Percentiles rank a stretch among this genome's conserved stretches.
Evolutionary conservation across 2,888 invertebrate genomes (phyloP).

Genomic region (Heliconius erato): DNA sequence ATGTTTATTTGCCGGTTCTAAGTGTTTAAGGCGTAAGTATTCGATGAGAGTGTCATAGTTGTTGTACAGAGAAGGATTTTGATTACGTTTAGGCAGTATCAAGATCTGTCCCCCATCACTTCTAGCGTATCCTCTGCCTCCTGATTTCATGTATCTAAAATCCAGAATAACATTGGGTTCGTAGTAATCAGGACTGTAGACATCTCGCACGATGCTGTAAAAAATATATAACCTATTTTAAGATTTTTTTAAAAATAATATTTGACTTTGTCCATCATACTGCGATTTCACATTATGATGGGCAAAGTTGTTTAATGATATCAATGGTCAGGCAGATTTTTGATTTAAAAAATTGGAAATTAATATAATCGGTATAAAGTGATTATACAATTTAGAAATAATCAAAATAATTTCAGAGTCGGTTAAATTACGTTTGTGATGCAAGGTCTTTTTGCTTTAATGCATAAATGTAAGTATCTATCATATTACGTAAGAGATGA

Average conservation of each 20-base stretch:
- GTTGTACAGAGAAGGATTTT: constrained; percentile 60
- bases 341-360: neutral
- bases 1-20: constrained; percentile 57
- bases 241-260: neutral
- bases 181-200: constrained; percentile 73
- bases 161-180: constrained; percentile 74
- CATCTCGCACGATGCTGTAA: constrained; percentile 69
- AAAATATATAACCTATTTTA: neutral
- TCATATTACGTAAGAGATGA: neutral
- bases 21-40: constrained; percentile 64
- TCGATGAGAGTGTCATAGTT: constrained; percentile 75
- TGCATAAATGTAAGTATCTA: neutral
- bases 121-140: constrained; percentile 75
- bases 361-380: neutral
- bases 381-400: neutral
- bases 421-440: constrained; percentile 8
- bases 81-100: constrained; percentile 69
- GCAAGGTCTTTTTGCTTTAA: constrained; percentile 1
- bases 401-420: neutral
- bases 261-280: neutral
- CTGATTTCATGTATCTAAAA: constrained; percentile 76
- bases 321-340: neutral
- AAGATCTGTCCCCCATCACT: constrained; percentile 75
- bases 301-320: neutral
- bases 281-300: neutral